Conservation (phyloP, 2,888 invertebrate species). For the Deroplatys truncata region DNA sequence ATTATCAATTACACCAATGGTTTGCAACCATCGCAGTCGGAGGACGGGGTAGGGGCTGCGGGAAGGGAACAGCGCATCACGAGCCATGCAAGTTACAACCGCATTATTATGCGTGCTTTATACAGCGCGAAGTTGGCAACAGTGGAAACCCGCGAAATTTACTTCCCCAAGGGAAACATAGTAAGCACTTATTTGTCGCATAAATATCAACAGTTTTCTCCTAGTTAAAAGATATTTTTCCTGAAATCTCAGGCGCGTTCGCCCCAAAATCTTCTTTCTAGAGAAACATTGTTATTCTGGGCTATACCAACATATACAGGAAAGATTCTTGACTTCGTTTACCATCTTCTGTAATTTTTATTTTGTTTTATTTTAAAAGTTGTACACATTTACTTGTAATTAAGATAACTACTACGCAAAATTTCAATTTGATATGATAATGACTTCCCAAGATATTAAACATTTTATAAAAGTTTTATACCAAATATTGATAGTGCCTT, state of each 20-base stretch:
- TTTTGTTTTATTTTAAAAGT: too few species aligned
- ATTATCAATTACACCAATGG: not conserved
- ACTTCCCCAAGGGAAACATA: not conserved
- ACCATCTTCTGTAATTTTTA: too few species aligned
- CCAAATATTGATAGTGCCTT: too few species aligned
- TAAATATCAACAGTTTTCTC: not conserved
- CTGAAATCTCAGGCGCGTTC: not conserved
- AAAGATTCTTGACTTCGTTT: too few species aligned
- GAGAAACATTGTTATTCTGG: too few species aligned
- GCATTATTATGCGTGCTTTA: not conserved
- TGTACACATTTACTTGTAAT: too few species aligned
- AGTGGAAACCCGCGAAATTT: not conserved
- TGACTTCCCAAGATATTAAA: too few species aligned
- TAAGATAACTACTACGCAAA: too few species aligned
- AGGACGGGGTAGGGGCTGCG: not conserved
- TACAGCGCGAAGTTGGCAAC: not conserved
- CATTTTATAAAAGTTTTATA: too few species aligned
- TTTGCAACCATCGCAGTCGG: not conserved
- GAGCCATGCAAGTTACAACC: not conserved
- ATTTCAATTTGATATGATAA: too few species aligned
- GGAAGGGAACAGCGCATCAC: not conserved
- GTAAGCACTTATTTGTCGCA: not conserved
- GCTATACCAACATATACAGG: too few species aligned
- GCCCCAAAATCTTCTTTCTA: too few species aligned
- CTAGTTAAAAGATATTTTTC: not conserved